Percentiles rank a stretch among this genome's conserved stretches.
Conservation (phyloP, 1,140 invertebrate species). For the Fopius arisanus region DNA sequence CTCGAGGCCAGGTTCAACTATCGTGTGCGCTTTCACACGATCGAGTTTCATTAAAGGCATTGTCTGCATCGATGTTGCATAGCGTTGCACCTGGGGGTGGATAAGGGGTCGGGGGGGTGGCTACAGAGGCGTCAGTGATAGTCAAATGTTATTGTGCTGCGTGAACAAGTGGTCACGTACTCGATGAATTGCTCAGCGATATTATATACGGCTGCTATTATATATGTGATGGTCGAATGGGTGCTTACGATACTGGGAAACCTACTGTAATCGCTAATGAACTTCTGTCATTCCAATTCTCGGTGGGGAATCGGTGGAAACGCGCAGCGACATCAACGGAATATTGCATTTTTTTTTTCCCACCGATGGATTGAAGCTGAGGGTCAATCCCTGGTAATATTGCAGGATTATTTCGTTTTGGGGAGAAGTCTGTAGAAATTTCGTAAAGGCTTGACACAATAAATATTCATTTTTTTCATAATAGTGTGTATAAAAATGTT, state of each 20-base stretch:
- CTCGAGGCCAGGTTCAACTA: not conserved
- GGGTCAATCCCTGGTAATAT: too few species aligned
- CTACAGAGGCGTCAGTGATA: not conserved
- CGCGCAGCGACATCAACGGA: too few species aligned
- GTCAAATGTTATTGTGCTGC: slow-evolving; percentile 4
- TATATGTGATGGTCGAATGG: not conserved
- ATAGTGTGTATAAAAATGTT: too few species aligned
- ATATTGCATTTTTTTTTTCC: too few species aligned
- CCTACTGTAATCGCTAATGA: not conserved
- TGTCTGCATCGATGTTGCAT: slow-evolving; percentile 22
- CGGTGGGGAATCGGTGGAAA: too few species aligned
- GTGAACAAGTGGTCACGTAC: slow-evolving; percentile 12
- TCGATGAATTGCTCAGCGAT: slow-evolving; percentile 1
- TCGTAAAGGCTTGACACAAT: too few species aligned
- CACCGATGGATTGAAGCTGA: too few species aligned
- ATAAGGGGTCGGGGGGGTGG: not conserved
- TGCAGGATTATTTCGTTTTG: too few species aligned
- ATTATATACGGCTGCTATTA: not conserved
- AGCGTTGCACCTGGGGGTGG: not conserved
- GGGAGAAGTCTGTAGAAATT: too few species aligned
- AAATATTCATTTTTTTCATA: too few species aligned
- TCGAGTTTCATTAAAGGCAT: slow-evolving; percentile 36
- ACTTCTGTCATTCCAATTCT: not conserved
- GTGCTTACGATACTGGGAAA: slow-evolving; percentile 2
- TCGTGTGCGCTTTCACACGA: slow-evolving; percentile 16